These are phyloP conservation scores for Bostrychus sinensis DNA, from an alignment of 2,113 vertebrate genomes.

Conservation along the genomic window DNA sequence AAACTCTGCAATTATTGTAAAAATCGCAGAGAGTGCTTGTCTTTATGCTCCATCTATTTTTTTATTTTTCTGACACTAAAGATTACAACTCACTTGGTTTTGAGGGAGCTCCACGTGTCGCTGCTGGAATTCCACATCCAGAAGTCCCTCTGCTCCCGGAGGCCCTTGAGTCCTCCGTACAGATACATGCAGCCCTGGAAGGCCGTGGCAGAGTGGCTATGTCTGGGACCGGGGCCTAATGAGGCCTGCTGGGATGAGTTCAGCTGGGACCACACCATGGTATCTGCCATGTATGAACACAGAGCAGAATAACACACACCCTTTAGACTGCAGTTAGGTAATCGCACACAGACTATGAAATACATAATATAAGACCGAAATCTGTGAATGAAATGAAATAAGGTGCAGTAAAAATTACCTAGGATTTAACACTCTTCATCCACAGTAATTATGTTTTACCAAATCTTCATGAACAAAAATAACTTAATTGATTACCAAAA, in stretches of 20 bases:
- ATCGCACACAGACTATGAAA: no score
- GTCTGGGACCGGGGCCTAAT: constrained; percentile 81
- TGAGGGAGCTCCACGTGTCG: constrained; percentile 82
- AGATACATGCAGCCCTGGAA: constrained; percentile 83
- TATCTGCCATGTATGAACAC: constrained; percentile 69
- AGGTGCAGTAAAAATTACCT: no score
- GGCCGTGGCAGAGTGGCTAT: constrained; percentile 82
- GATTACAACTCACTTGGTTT: constrained; percentile 74
- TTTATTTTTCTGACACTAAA: no score
- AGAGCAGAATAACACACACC: not conserved
- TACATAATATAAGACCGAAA: no score
- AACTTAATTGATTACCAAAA: no score
- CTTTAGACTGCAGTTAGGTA: not conserved
- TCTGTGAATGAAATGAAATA: no score
- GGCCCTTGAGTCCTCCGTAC: constrained; percentile 83
- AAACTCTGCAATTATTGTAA: no score
- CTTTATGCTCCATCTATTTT: no score
- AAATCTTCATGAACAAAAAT: no score
- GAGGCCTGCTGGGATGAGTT: constrained; percentile 40
- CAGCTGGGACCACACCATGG: constrained; percentile 76
- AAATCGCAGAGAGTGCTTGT: no score
- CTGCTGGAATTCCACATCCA: constrained; percentile 83
- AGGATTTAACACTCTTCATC: no score
- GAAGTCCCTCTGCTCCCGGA: constrained; percentile 87
- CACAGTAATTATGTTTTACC: no score